Evolutionary conservation across 2,113 vertebrate species (phyloP).

Genomic region (Cyphomyrus discorhynchus): DNA sequence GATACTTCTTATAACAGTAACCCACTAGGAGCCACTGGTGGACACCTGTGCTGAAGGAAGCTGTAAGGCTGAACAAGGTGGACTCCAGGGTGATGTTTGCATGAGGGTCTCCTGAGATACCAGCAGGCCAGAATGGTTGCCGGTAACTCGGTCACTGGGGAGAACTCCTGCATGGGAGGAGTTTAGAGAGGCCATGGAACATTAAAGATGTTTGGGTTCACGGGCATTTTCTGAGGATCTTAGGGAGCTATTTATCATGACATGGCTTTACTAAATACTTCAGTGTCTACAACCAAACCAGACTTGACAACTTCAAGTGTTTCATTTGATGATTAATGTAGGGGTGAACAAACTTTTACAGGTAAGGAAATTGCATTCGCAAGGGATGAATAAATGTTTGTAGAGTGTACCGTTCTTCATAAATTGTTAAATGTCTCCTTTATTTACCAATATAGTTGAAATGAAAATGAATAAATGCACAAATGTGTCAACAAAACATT

Average conservation of each 20-base stretch:
- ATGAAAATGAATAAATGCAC: neutral
- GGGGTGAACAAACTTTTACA: neutral
- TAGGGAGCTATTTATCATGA: neutral
- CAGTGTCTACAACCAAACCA: neutral
- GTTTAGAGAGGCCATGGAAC: neutral
- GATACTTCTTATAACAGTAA: neutral
- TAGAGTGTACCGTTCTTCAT: neutral
- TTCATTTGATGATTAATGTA: neutral
- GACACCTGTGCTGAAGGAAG: neutral
- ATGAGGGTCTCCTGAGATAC: neutral
- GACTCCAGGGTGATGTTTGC: neutral
- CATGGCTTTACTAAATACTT: neutral
- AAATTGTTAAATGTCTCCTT: neutral
- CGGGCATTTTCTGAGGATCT: neutral
- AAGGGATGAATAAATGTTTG: neutral
- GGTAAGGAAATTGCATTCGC: neutral
- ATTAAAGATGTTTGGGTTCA: neutral
- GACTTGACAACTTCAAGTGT: neutral
- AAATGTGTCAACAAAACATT: neutral
- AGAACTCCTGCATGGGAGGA: neutral
- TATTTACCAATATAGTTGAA: neutral
- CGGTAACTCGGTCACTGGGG: neutral
- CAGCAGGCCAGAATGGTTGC: neutral
- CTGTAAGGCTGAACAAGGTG: neutral
- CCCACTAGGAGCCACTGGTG: neutral